phyloP scores from a whole-genome alignment of 2,113 vertebrate species.

The Callithrix jacchus region DNA sequence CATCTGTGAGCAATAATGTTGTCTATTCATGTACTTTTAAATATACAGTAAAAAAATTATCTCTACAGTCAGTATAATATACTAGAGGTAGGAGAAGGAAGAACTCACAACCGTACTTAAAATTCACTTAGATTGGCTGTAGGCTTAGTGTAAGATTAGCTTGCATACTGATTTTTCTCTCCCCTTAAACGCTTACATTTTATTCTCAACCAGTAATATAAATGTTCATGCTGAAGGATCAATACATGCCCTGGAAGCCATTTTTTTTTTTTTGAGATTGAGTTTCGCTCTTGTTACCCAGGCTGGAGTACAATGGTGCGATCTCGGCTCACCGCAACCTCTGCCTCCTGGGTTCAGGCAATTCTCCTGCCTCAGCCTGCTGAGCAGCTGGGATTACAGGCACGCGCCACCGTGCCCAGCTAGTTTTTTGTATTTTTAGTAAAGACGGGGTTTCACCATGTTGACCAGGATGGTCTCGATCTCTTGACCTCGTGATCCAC shows the following conservation, averaged over 20 bases:
- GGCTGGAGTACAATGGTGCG: no score
- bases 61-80: conserved; percentile 53
- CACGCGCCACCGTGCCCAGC: no score
- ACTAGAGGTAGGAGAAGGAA: conserved; percentile 26
- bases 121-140: conserved; percentile 43
- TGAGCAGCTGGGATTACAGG: no score
- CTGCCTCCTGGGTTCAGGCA: no score
- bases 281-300: no score
- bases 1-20: conserved; percentile 33
- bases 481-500: no score
- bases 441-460: no score
- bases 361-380: no score
- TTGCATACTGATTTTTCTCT: conserved; percentile 35
- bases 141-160: conserved; percentile 40
- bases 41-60: conserved; percentile 45
- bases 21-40: conserved; percentile 54
- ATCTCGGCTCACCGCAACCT: no score
- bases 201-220: conserved; percentile 60
- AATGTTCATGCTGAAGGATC: conserved; percentile 55
- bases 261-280: background rate
- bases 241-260: conserved; percentile 32
- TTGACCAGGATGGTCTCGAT: no score
- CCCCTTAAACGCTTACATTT: conserved; percentile 45
- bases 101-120: conserved; percentile 26
- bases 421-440: no score